A percentile compares a stretch with the other conserved stretches of the same genome.
Conservation (phyloP, 2,113 vertebrate species). For the Heloderma charlesbogerti region DNA sequence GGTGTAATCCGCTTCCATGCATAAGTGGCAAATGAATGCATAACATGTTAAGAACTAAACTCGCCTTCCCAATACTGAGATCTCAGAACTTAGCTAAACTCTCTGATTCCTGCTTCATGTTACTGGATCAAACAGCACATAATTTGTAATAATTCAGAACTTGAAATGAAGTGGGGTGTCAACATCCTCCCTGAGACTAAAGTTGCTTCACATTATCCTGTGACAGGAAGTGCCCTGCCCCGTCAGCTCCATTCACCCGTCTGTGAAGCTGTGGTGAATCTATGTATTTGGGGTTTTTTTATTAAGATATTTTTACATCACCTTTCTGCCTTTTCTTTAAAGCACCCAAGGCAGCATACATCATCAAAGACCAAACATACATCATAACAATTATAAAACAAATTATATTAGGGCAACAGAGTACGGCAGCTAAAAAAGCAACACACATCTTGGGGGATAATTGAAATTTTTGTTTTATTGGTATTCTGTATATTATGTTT, state of each 20-base stretch:
- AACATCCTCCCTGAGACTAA: not conserved
- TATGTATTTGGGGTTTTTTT: not conserved
- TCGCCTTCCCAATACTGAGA: not conserved
- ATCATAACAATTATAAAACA: not conserved
- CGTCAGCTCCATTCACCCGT: not conserved
- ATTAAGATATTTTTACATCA: not conserved
- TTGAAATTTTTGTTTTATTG: not conserved
- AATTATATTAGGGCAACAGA: not conserved
- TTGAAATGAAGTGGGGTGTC: not conserved
- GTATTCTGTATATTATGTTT: not conserved
- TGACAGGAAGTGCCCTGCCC: not conserved
- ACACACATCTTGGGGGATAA: not conserved
- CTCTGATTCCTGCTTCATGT: not conserved
- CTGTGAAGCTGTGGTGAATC: not conserved
- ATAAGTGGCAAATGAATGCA: conserved; percentile 63
- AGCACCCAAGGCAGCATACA: not conserved
- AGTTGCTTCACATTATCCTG: no score
- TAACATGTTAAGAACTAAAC: fast-evolving
- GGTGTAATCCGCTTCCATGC: fast-evolving
- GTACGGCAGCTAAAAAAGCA: not conserved
- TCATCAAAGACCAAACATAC: not conserved
- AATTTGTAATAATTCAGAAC: conserved; percentile 1
- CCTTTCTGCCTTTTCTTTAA: not conserved
- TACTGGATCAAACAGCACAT: not conserved
- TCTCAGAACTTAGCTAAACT: not conserved